These are phyloP conservation scores for Plumapathes pennacea DNA, from an alignment of 92 coral and sea anemone species.

Conservation along the genomic window DNA sequence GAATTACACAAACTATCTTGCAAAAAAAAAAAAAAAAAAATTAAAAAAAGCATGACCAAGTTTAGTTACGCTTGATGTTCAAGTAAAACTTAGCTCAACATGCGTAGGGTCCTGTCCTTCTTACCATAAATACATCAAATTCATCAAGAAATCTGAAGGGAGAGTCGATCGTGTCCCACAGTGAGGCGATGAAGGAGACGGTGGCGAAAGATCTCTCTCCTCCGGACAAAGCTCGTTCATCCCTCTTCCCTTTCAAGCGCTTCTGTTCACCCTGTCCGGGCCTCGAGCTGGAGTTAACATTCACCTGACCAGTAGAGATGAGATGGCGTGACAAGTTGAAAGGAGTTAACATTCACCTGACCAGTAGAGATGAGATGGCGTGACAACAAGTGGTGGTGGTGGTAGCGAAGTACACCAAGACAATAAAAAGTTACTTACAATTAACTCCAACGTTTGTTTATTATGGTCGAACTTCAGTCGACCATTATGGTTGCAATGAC, in stretches of 20 bases:
- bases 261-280: constrained; percentile 3
- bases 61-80: no score
- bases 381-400: no score
- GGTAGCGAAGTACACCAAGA: not conserved
- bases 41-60: no score
- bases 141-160: constrained; percentile 57
- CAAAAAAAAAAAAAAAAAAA: no score
- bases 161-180: constrained; percentile 58
- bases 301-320: constrained; percentile 11
- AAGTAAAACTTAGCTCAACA: no score
- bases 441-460: constrained; percentile 6
- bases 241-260: constrained; percentile 3
- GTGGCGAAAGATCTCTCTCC: constrained; percentile 49
- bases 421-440: constrained; percentile 15
- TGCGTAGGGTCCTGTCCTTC: no score
- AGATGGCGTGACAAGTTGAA: constrained; percentile 4
- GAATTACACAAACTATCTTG: no score
- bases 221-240: constrained; percentile 31
- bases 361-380: not conserved
- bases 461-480: constrained; percentile 15
- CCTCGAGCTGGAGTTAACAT: constrained; percentile 23
- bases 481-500: constrained; percentile 22
- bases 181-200: constrained; percentile 20
- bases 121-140: constrained; percentile 51
- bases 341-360: constrained; percentile 38